Conservation (phyloP, 2,888 invertebrate species). For the Caenorhabditis sp. region DNA sequence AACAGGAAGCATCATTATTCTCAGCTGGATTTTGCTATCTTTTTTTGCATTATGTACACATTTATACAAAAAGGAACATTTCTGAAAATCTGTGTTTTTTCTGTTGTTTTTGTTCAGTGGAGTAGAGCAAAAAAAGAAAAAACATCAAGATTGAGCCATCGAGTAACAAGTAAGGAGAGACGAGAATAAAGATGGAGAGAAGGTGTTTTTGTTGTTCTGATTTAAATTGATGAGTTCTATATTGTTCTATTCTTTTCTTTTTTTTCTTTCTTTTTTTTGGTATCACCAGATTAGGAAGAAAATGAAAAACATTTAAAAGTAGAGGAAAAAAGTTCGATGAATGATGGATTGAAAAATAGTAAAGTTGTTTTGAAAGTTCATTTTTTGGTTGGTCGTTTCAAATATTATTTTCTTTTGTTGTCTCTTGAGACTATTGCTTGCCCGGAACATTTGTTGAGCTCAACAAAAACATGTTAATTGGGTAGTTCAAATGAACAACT, state of each 20-base stretch:
- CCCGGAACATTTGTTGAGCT: not conserved
- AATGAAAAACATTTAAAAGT: too few relatives aligned
- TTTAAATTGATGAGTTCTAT: not conserved
- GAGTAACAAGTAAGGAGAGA: not conserved
- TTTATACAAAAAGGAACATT: slow-evolving; percentile 1
- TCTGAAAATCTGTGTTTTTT: not conserved
- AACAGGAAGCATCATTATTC: slow-evolving; percentile 46
- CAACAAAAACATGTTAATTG: not conserved
- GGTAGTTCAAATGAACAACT: not conserved
- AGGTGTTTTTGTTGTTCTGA: slow-evolving; percentile 1
- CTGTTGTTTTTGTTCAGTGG: slow-evolving; percentile 3
- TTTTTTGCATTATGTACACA: slow-evolving; percentile 12
- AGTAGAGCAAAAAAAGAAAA: slow-evolving; percentile 3
- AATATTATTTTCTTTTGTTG: not conserved
- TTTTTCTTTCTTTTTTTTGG: slow-evolving; percentile 6
- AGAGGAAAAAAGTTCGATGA: slow-evolving; percentile 2
- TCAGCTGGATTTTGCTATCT: slow-evolving; percentile 10
- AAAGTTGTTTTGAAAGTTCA: not conserved
- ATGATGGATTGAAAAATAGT: not conserved
- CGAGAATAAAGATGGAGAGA: not conserved
- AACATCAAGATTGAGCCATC: not conserved
- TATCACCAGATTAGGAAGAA: slow-evolving; percentile 6
- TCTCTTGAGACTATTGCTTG: not conserved
- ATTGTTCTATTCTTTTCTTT: not conserved
- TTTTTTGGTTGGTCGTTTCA: not conserved